A percentile compares a stretch with the other conserved stretches of the same genome.
phyloP scores from a whole-genome alignment of 2,797 vertebrate genomes.

The Aulostomus chinensis region DNA sequence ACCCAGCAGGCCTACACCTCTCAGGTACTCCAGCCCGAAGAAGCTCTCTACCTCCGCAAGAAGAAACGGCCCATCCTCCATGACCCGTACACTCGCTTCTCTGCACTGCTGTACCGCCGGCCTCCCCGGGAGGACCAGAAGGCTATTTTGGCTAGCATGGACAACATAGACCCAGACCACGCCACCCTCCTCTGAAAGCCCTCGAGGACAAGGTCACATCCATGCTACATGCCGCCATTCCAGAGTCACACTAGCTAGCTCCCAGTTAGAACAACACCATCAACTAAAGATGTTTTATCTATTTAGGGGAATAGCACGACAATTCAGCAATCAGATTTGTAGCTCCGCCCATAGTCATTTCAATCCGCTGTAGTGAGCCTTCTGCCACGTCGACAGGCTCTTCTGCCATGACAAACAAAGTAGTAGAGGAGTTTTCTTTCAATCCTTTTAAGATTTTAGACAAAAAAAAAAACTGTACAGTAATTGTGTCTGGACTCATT shows the following conservation, averaged over 20 bases:
- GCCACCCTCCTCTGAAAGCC: constrained; percentile 90
- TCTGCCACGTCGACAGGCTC: constrained; percentile 5
- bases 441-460: no score
- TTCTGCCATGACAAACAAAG: no score
- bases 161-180: constrained; percentile 90
- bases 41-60: constrained; percentile 99
- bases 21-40: constrained; percentile 97
- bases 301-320: constrained; percentile 27
- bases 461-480: no score
- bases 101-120: constrained; percentile 93
- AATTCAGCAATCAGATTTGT: constrained; percentile 34
- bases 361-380: constrained; percentile 26
- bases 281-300: no score
- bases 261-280: constrained; percentile 26
- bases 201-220: constrained; percentile 56
- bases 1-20: constrained; percentile 96
- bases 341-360: constrained; percentile 23
- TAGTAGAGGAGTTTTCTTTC: no score
- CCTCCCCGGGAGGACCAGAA: constrained; percentile 93
- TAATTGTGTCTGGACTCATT: no score
- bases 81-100: constrained; percentile 95
- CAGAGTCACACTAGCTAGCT: constrained; percentile 26
- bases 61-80: constrained; percentile 93
- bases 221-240: constrained; percentile 35
- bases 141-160: constrained; percentile 96